These are phyloP conservation scores for Hippocampus comes DNA, from an alignment of 2,113 vertebrate genomes.

Conservation along the genomic window DNA sequence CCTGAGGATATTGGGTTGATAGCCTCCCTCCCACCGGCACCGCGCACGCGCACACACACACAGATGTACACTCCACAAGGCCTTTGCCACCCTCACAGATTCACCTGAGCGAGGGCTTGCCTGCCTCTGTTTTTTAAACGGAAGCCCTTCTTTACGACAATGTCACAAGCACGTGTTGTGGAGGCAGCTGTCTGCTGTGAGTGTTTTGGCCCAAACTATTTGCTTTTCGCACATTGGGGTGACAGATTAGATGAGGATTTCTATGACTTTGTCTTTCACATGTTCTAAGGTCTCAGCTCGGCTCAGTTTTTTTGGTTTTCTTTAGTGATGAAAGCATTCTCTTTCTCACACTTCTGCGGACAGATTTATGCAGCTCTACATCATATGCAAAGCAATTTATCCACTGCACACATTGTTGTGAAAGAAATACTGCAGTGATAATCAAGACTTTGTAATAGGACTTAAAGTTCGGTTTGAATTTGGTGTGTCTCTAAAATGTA, in stretches of 20 bases:
- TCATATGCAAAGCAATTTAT: constrained; percentile 27
- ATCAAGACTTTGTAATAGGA: neutral
- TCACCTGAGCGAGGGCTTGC: constrained; percentile 19
- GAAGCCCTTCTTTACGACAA: constrained; percentile 17
- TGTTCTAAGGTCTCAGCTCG: constrained; percentile 9
- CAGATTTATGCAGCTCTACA: constrained; percentile 41
- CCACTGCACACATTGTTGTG: constrained; percentile 17
- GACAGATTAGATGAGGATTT: constrained; percentile 15
- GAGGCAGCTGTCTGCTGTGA: constrained; percentile 13
- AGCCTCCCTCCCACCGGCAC: neutral
- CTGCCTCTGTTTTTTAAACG: constrained; percentile 17
- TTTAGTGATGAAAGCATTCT: constrained; percentile 32
- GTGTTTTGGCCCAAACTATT: constrained; percentile 42
- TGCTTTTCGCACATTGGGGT: constrained; percentile 45
- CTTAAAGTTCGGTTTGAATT: neutral
- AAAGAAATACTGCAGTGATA: neutral
- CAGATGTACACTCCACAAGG: constrained; percentile 11
- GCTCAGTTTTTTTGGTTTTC: constrained; percentile 4
- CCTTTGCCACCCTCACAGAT: constrained; percentile 17
- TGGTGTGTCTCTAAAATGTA: too few relatives aligned
- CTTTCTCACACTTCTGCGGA: constrained; percentile 32
- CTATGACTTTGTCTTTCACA: neutral
- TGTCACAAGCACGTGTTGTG: constrained; percentile 52
- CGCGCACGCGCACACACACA: neutral
- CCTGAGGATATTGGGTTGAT: constrained; percentile 23